These are phyloP conservation scores for Neuroscelio doddi DNA, from an alignment of 2,888 invertebrate species.

Conservation along the genomic window DNA sequence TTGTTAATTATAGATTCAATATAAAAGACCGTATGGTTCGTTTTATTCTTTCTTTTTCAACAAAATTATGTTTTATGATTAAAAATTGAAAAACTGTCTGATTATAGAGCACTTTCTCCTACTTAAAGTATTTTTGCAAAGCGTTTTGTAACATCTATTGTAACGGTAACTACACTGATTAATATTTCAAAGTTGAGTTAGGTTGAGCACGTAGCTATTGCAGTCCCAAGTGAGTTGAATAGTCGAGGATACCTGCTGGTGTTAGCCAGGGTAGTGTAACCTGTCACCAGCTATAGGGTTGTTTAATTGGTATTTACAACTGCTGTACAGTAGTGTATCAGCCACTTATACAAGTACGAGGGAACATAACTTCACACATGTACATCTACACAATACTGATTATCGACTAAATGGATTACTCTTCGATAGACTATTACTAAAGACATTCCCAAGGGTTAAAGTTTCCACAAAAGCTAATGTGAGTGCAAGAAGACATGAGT, in stretches of 20 bases:
- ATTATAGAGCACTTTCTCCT: no score
- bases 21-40: no score
- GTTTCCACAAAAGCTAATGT: conserved; percentile 25
- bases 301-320: conserved; percentile 54
- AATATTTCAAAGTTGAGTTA: conserved; percentile 4
- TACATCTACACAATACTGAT: conserved; percentile 50
- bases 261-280: conserved; percentile 33
- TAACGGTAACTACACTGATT: no score
- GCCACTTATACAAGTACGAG: conserved; percentile 21
- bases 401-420: conserved; percentile 57
- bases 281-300: conserved; percentile 35
- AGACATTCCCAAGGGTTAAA: conserved; percentile 46
- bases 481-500: conserved; percentile 30
- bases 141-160: no score
- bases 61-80: no score
- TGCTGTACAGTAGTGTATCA: conserved; percentile 23
- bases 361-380: conserved; percentile 25
- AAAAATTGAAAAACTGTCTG: no score
- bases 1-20: no score
- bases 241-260: conserved; percentile 34
- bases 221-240: conserved; percentile 9
- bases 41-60: no score
- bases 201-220: neutral
- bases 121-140: no score
- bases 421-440: conserved; percentile 58